Evolutionary conservation across 2,888 invertebrate genomes (phyloP).

Genomic region (Polydrusus cervinus): DNA sequence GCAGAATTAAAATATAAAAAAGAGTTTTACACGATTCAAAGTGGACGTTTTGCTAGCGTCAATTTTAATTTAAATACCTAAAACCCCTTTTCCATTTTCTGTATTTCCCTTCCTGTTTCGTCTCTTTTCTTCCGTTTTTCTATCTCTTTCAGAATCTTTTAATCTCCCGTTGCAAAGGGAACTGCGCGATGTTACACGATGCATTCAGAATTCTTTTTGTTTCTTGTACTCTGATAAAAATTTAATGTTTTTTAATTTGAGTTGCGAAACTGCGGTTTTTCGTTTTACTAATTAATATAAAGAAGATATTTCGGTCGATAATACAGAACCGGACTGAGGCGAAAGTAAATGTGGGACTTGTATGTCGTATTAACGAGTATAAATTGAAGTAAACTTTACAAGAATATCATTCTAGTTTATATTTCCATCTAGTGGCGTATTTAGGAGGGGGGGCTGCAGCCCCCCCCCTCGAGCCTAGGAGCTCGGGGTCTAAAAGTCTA

Average conservation of each 20-base stretch:
- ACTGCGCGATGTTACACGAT: constrained; percentile 8
- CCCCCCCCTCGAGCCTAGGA: no score
- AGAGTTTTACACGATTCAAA: neutral
- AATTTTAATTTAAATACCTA: constrained; percentile 41
- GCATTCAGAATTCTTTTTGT: constrained; percentile 10
- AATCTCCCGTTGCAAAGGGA: constrained; percentile 1
- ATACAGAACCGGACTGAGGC: neutral
- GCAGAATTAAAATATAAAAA: constrained; percentile 23
- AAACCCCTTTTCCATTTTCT: constrained; percentile 20
- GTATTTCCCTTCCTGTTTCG: constrained; percentile 1
- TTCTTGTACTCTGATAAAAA: constrained; percentile 12
- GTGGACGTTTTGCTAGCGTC: constrained; percentile 28
- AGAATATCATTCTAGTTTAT: no score
- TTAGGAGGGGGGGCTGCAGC: no score
- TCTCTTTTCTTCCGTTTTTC: constrained; percentile 17
- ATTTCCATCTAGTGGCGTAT: no score
- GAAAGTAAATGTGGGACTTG: no score
- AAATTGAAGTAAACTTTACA: no score
- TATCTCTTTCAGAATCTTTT: constrained; percentile 20
- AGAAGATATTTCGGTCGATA: neutral
- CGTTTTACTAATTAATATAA: constrained; percentile 8
- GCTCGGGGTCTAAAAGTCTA: no score
- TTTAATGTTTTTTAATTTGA: constrained; percentile 18
- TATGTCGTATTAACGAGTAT: no score
- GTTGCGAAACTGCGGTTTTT: neutral